Evolutionary conservation across 2,888 invertebrate genomes (phyloP), one percentile per base, ranked within the genome.

Genomic region (Alsophila aescularia): DNA sequence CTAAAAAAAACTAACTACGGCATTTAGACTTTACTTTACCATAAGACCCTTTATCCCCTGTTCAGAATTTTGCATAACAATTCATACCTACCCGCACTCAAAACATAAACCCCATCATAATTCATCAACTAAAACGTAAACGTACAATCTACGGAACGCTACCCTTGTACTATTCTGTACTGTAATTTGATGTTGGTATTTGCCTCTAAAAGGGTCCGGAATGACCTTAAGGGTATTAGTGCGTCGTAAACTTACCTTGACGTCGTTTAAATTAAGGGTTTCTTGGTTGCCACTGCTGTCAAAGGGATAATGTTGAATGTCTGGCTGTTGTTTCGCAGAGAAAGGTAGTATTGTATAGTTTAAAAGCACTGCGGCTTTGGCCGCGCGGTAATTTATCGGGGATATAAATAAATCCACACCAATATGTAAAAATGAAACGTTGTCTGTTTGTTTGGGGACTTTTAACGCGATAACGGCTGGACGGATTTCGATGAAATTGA

Each of bases 181-280:
- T 50, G 55, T 55, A 56, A 56, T 56, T 51, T 51, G 41, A 45
- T 56, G 55, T 56, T 56, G 55, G 51, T 56, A 56, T 56, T 56
- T 56, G 50, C 24, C 45, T 29, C 40, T 55, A 47, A 42, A 45
- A 50, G 50, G 41, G 39, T 29, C 50, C 40, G 35, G 13, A 56
- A 56, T 56, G 50, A 50, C 50, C 50, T 51, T 35, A 50, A 54
- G 43, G 48, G 49, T 43, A 50, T 54, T 56, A 56, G 36, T 45
- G 45, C 45, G 35, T 27, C 55, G 41, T 55, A 51, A 56, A 51
- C 50, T 54, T 56, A 56, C 55, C 55, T 50, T 50, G 36, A 45
- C 37, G 50, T 42, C 50, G 32, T 42, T 56, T 51, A 50, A 56
- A 56, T 51, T 56, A 56, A 42, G 50, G 50, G 45, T 15, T 56